Conservation (phyloP, 2,888 invertebrate species). For the Hoplodrina ambigua region DNA sequence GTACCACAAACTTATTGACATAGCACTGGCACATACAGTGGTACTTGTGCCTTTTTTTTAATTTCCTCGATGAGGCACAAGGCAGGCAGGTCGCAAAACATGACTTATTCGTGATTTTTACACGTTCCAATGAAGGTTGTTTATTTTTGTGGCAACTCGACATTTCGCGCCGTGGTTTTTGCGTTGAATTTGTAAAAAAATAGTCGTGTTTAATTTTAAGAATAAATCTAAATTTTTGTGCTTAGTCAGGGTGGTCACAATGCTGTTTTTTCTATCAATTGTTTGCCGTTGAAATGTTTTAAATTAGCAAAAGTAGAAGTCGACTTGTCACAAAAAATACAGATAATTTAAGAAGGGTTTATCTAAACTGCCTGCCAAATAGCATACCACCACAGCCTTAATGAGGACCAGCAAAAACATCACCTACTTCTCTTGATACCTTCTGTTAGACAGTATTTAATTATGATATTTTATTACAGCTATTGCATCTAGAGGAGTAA, state of each 20-base stretch:
- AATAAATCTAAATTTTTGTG: slow-evolving; percentile 20
- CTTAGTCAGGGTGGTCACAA: not conserved
- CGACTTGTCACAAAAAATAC: not conserved
- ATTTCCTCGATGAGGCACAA: slow-evolving; percentile 42
- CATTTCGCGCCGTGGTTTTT: slow-evolving; percentile 2
- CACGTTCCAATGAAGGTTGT: slow-evolving; percentile 36
- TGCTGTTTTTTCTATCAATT: not conserved
- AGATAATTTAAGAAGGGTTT: not conserved
- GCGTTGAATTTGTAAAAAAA: slow-evolving; percentile 17
- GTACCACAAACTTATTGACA: slow-evolving; percentile 59
- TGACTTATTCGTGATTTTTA: slow-evolving; percentile 45
- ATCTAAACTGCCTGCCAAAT: slow-evolving; percentile 8
- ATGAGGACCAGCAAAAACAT: not conserved
- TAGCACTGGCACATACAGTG: slow-evolving; percentile 9
- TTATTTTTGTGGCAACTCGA: slow-evolving; percentile 22
- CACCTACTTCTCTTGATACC: not conserved
- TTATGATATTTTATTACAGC: slow-evolving; percentile 66
- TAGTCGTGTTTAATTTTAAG: not conserved
- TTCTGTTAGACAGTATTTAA: not conserved
- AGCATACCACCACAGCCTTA: no score
- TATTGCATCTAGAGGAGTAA: slow-evolving; percentile 82
- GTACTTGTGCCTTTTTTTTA: slow-evolving; percentile 39
- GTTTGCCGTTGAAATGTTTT: slow-evolving; percentile 1
- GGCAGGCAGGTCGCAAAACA: slow-evolving; percentile 31
- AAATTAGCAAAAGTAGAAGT: not conserved